Base-by-base conservation (phyloP, 1,140 invertebrate species). In the Ruditapes philippinarum region DNA sequence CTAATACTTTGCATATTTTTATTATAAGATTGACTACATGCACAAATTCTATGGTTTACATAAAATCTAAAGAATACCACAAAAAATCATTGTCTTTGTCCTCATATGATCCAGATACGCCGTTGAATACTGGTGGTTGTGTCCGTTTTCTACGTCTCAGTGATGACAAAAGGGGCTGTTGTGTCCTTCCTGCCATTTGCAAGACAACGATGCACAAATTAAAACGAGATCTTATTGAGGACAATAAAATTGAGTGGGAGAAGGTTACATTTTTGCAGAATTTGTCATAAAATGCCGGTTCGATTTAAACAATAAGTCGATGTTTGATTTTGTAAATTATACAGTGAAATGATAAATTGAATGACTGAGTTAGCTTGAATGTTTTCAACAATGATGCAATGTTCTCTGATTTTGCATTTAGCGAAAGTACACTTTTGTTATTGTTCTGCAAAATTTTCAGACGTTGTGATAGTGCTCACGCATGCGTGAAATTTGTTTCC, bases 1-100 rank as follows among this genome's bases (percentile, higher is more conserved):
- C n/a, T n/a, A n/a, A n/a, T n/a, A n/a, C n/a, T n/a, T n/a, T n/a
- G n/a, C n/a, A n/a, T n/a, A n/a, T n/a, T n/a, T n/a, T n/a, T n/a
- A n/a, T n/a, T n/a, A n/a, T n/a, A n/a, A n/a, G n/a, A n/a, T n/a
- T n/a, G n/a, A n/a, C n/a, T n/a, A n/a, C n/a, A n/a, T n/a, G n/a
- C n/a, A n/a, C n/a, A n/a, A n/a, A n/a, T n/a, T n/a, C n/a, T n/a
- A n/a, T n/a, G n/a, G n/a, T n/a, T n/a, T n/a, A n/a, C n/a, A n/a
- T n/a, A n/a, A n/a, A n/a, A n/a, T n/a, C n/a, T n/a, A n/a, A n/a
- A n/a, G n/a, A n/a, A n/a, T 90, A 95, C 95, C 95, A 95, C 14
- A 95, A 89, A 90, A 93, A 96, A 74, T 96, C 95, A 90, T 91
- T 95, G 84, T 95, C 94, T 91, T 95, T 95, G 87, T 95, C 95